phyloP scores from a whole-genome alignment of 2,113 vertebrate species.

The Oophaga pumilio region DNA sequence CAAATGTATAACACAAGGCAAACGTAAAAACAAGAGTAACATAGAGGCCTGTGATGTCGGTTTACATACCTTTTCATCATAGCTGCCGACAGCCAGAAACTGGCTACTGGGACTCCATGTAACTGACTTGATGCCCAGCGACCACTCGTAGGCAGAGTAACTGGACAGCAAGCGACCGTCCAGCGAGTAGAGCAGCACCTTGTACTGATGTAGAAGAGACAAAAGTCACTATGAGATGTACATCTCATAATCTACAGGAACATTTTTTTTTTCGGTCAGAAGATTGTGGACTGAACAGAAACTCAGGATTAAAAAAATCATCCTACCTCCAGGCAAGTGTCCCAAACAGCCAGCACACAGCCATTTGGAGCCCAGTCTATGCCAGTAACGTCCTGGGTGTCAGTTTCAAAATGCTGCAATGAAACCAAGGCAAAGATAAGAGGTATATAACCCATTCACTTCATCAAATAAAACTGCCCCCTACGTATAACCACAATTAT shows the following conservation, averaged over 20 bases:
- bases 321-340: conserved; percentile 89
- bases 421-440: background rate
- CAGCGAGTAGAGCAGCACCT: conserved; percentile 90
- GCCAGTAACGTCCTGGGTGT: conserved; percentile 90
- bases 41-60: background rate
- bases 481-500: too few species aligned
- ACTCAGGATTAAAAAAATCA: background rate
- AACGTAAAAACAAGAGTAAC: background rate
- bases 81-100: conserved; percentile 93
- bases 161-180: conserved; percentile 86
- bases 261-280: background rate
- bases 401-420: conserved; percentile 90
- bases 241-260: background rate
- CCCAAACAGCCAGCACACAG: conserved; percentile 92
- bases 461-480: background rate
- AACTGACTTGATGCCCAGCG: conserved; percentile 85
- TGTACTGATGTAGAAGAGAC: conserved; percentile 77
- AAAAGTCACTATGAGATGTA: background rate
- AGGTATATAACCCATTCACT: background rate
- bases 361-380: conserved; percentile 95
- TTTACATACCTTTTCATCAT: conserved; percentile 86
- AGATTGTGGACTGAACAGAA: background rate
- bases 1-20: background rate
- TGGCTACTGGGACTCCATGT: conserved; percentile 96
- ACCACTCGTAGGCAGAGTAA: conserved; percentile 91